Conservation (phyloP, 2,888 invertebrate species). For the Drosophila pseudotalamancana region DNA sequence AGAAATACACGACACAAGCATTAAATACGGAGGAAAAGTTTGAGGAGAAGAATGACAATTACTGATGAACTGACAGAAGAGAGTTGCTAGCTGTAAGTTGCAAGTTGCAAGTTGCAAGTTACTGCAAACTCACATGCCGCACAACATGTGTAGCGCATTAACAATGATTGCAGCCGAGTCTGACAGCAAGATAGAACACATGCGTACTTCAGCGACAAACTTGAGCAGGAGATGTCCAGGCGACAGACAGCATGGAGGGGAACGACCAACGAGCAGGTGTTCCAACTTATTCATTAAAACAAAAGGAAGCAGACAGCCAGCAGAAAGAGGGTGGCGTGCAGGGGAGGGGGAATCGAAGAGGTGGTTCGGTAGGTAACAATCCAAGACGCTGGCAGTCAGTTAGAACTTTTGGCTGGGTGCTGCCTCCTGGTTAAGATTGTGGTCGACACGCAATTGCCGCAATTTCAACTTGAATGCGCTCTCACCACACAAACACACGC, state of each 20-base stretch:
- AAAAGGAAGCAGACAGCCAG: constrained; percentile 60
- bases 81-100: constrained; percentile 17
- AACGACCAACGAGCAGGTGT: constrained; percentile 68
- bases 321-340: constrained; percentile 16
- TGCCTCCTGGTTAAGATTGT: constrained; percentile 66
- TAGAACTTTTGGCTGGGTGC: constrained; percentile 51
- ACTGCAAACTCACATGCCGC: constrained; percentile 24
- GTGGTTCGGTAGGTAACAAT: constrained; percentile 1
- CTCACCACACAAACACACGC: constrained; percentile 30
- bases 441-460: constrained; percentile 77
- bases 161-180: constrained; percentile 40
- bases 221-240: constrained; percentile 52
- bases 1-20: neutral
- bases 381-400: constrained; percentile 41
- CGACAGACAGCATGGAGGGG: constrained; percentile 16
- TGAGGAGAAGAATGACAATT: constrained; percentile 16
- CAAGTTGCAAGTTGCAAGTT: constrained; percentile 22
- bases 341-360: neutral
- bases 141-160: constrained; percentile 41
- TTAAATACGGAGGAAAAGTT: neutral
- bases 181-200: constrained; percentile 65
- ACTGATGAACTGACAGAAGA: constrained; percentile 27
- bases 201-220: constrained; percentile 43
- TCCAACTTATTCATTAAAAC: constrained; percentile 76
- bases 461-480: constrained; percentile 71